Percentiles rank a stretch among this genome's conserved stretches.
These are phyloP conservation scores for Penaeus vannamei DNA, from an alignment of 1,140 invertebrate species.

Conservation along the genomic window DNA sequence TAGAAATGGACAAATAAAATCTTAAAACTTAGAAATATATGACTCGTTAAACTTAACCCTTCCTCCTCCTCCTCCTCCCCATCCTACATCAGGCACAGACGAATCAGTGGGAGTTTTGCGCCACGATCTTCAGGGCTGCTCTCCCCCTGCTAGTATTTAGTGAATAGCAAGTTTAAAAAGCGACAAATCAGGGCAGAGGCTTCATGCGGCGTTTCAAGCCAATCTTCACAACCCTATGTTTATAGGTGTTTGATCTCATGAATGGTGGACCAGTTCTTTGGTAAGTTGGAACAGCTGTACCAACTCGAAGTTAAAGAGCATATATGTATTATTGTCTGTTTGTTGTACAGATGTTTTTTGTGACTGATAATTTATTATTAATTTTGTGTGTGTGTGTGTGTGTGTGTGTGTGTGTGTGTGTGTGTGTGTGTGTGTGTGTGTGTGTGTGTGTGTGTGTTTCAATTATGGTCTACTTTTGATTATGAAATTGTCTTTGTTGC, in stretches of 20 bases:
- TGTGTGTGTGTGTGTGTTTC: too few relatives aligned
- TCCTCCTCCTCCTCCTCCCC: background rate
- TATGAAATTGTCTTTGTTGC: too few relatives aligned
- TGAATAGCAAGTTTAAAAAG: constrained; percentile 98
- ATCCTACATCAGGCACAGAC: constrained; percentile 76
- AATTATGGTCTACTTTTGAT: too few relatives aligned
- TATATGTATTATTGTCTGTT: too few relatives aligned
- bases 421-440: too few relatives aligned
- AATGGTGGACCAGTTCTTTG: constrained; percentile 87
- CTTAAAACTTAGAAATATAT: background rate
- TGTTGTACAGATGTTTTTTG: too few relatives aligned
- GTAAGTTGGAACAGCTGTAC: constrained; percentile 73
- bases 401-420: too few relatives aligned
- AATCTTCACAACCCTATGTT: constrained; percentile 93
- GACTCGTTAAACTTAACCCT: background rate
- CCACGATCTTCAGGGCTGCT: constrained; percentile 83
- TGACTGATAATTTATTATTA: too few relatives aligned
- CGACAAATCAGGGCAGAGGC: constrained; percentile 97
- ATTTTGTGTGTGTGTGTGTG: too few relatives aligned
- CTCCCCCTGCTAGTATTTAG: constrained; percentile 95
- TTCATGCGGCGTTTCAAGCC: constrained; percentile 96
- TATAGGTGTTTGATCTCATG: constrained; percentile 98
- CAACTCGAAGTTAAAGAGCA: too few relatives aligned
- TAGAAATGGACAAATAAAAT: background rate
- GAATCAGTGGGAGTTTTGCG: constrained; percentile 94